These are phyloP conservation scores for Sturnira hondurensis DNA, from an alignment of 2,113 vertebrate species.

Conservation along the genomic window DNA sequence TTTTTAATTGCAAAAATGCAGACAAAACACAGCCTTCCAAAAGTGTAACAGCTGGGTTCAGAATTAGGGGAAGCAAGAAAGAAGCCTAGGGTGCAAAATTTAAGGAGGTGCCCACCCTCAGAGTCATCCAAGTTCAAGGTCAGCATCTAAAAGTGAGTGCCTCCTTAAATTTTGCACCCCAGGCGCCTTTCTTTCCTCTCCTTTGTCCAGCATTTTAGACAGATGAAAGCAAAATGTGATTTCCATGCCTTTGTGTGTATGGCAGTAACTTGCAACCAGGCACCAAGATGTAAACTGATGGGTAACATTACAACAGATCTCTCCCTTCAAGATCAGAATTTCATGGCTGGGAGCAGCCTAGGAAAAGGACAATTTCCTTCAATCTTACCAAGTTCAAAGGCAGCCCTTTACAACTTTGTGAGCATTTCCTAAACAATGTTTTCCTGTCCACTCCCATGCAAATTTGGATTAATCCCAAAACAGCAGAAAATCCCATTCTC, in stretches of 20 bases:
- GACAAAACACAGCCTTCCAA: neutral
- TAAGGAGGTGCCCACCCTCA: neutral
- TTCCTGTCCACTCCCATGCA: neutral
- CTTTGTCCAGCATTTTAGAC: neutral
- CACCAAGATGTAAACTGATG: neutral
- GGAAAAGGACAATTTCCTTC: neutral
- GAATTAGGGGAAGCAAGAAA: neutral
- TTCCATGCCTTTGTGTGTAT: neutral
- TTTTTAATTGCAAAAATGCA: neutral
- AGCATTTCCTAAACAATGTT: neutral
- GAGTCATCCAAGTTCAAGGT: neutral
- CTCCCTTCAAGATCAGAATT: slow-evolving; percentile 18
- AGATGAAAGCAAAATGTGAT: neutral
- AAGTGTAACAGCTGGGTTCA: neutral
- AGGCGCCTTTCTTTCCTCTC: neutral
- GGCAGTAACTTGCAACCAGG: neutral
- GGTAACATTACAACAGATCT: neutral
- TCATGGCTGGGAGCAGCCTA: neutral
- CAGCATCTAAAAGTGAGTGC: neutral
- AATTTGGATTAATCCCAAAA: slow-evolving; percentile 1
- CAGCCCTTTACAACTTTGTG: neutral
- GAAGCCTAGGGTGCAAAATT: neutral
- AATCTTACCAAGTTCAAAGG: neutral
- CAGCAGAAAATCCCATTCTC: neutral
- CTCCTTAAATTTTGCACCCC: neutral